Base-by-base conservation (phyloP, 2,113 vertebrate genomes). In the Forbesichthys agassizii region DNA sequence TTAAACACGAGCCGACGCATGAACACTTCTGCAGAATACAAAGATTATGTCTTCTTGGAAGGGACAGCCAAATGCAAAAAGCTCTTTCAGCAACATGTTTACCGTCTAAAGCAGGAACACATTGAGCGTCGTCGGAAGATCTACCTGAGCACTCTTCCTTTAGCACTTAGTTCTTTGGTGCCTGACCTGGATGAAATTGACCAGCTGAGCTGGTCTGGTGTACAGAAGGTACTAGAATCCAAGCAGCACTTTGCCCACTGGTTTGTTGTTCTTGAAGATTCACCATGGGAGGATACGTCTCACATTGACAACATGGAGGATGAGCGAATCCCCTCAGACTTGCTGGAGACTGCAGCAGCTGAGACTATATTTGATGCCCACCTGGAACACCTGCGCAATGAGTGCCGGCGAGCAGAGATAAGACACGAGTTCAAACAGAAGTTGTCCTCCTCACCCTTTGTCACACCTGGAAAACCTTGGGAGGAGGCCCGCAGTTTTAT, bases 401-500 rank as follows among this genome's bases (percentile, higher is more conserved):
- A 98, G 82, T 91, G 96, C 84, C 95, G 92, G 33, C 90, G 95
- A 49, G 95, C 93, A 0, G 96, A 99, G 79, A 95, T 98, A 94
- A 85, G 95, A 14, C 84, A 93, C 42, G 93, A 96, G 0, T 99
- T 99, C 83, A 97, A 96, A 49, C 94, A 95, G 6, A 98, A 94
- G 75, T 84, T 99, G 61, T 91, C 93, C 52, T 93, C 88, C 0
- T 99, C 97, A 0, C 96, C 94, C 1, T 98, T 99, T 67, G 93
- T 99, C 73, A 98, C 96, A 0, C 96, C 97, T 0, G 98, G 98
- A 0, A 98, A 97, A 48, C 96, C 97, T 1, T 99, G 97, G 98
- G 98, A 99, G 71, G 98, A 99, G 46, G 97, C 97, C 0, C 93
- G 97, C 0, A 99, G 97, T 88, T 99, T 99, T 75, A 97, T 99